Conservation (phyloP, 2,797 vertebrate genomes). For the Columba guinea region DNA sequence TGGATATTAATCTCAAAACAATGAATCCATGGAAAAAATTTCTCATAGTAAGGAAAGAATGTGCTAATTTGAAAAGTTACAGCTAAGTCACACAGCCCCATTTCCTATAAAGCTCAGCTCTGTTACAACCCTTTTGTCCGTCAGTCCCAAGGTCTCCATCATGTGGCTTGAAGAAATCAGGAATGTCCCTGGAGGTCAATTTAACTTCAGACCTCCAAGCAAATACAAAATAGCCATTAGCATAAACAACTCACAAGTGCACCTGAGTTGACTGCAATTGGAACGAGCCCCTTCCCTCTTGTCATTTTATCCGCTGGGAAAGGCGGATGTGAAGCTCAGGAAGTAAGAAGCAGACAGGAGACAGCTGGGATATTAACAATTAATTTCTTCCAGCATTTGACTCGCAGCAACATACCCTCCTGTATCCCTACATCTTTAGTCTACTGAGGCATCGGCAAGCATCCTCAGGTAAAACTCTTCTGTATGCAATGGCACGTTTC, state of each 20-base stretch:
- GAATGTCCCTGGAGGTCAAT: neutral
- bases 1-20: neutral
- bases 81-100: neutral
- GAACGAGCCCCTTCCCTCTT: neutral
- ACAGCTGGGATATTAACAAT: neutral
- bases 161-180: neutral
- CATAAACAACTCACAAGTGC: neutral
- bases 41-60: neutral
- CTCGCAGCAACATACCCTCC: neutral
- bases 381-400: neutral
- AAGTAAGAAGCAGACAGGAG: neutral
- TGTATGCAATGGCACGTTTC: fast-evolving
- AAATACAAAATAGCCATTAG: neutral
- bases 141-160: neutral
- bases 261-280: neutral
- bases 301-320: fast-evolving
- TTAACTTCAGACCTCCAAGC: neutral
- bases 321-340: neutral
- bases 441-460: neutral
- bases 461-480: neutral
- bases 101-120: neutral
- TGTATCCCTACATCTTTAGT: neutral
- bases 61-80: neutral
- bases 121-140: neutral
- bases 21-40: neutral